Evolutionary conservation across 2,888 invertebrate genomes (phyloP).

Genomic region (Coleophora deauratella): DNA sequence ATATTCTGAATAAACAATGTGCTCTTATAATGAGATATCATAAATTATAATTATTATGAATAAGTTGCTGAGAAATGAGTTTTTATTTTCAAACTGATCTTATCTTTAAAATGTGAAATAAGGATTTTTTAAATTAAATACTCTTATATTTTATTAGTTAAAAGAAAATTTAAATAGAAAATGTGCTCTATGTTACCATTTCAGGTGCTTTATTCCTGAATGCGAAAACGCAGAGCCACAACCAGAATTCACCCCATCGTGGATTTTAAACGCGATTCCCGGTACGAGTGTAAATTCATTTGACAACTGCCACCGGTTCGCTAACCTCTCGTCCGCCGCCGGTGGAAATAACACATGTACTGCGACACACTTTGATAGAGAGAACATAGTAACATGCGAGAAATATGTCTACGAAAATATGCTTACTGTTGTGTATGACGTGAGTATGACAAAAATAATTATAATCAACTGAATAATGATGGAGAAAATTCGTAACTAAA

Average conservation of each 20-base stretch:
- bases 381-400: slow-evolving; percentile 4
- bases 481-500: too few species aligned
- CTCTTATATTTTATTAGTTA: too few species aligned
- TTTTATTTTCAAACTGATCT: too few species aligned
- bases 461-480: too few species aligned
- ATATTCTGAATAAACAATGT: too few species aligned
- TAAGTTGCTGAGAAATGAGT: too few species aligned
- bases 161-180: too few species aligned
- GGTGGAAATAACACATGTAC: slow-evolving; percentile 3
- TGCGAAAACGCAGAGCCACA: slow-evolving; percentile 33
- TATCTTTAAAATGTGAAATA: too few species aligned
- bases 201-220: slow-evolving; percentile 47
- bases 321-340: background rate
- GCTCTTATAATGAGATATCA: too few species aligned
- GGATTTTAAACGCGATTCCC: slow-evolving; percentile 42
- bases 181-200: background rate
- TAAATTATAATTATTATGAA: too few species aligned
- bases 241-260: slow-evolving; percentile 30
- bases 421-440: slow-evolving; percentile 10
- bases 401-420: slow-evolving; percentile 10
- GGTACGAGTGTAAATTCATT: slow-evolving; percentile 14
- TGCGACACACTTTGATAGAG: slow-evolving; percentile 2
- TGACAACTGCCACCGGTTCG: slow-evolving; percentile 6
- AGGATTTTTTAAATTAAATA: too few species aligned
- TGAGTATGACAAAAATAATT: too few species aligned